Conservation (phyloP, 2,797 vertebrate species). For the Pelobates cultripes region DNA sequence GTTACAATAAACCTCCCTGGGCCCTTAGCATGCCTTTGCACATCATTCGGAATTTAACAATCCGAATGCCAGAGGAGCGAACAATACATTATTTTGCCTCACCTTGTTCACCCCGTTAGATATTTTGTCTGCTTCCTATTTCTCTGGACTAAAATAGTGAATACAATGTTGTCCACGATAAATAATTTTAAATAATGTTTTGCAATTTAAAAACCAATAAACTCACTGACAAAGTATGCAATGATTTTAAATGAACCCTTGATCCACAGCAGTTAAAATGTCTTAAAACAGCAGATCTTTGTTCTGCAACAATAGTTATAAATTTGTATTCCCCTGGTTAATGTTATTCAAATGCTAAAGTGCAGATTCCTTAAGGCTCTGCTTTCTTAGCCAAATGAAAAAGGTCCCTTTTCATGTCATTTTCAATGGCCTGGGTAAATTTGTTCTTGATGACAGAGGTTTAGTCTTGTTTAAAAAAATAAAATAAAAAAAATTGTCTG, state of each 20-base stretch:
- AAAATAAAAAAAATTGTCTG: slow-evolving; percentile 5
- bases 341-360: slow-evolving; percentile 17
- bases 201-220: too few species aligned
- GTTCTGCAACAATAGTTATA: slow-evolving; percentile 31
- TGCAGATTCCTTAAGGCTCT: slow-evolving; percentile 21
- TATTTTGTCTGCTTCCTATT: too few species aligned
- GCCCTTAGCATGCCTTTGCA: too few species aligned
- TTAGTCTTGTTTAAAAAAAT: slow-evolving; percentile 28
- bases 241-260: neutral
- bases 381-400: slow-evolving; percentile 21
- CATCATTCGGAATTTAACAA: too few species aligned
- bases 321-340: slow-evolving; percentile 33
- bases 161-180: too few species aligned
- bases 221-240: too few species aligned
- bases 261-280: slow-evolving; percentile 3
- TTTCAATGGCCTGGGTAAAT: slow-evolving; percentile 35
- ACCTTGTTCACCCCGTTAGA: too few species aligned
- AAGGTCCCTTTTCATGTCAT: slow-evolving; percentile 23
- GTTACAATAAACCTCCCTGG: too few species aligned
- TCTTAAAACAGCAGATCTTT: slow-evolving; percentile 35
- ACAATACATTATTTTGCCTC: too few species aligned
- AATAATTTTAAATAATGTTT: too few species aligned
- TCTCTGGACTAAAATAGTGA: too few species aligned
- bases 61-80: too few species aligned
- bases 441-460: slow-evolving; percentile 24